phyloP scores from a whole-genome alignment of 2,113 vertebrate species.

The Rhagologus leucostigma region DNA sequence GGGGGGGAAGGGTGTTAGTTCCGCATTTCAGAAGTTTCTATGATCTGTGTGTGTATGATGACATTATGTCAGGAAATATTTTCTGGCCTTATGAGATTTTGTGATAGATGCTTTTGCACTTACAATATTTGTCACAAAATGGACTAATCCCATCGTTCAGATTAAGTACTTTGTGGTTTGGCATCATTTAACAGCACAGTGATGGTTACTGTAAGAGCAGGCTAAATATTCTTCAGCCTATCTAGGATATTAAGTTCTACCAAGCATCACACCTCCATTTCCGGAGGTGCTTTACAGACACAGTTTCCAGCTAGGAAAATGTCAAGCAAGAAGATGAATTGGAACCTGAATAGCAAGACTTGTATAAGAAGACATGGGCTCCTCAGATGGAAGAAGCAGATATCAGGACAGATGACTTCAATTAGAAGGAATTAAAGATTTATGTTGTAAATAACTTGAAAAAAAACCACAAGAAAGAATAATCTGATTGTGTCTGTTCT shows the following conservation, averaged over 20 bases:
- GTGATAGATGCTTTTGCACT: background rate
- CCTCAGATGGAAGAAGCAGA: background rate
- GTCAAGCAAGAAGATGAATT: background rate
- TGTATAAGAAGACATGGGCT: background rate
- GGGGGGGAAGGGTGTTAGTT: background rate
- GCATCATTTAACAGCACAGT: background rate
- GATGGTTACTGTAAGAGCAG: background rate
- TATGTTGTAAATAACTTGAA: background rate
- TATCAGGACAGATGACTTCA: background rate
- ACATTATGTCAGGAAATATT: background rate
- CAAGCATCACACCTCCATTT: constrained; percentile 2
- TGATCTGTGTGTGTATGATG: background rate
- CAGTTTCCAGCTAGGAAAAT: background rate
- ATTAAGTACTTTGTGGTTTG: background rate
- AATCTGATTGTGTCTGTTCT: background rate
- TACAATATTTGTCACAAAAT: background rate
- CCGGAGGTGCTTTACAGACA: background rate
- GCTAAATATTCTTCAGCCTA: background rate
- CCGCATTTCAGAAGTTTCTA: background rate
- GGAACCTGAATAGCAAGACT: background rate
- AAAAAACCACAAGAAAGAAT: background rate
- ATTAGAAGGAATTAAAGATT: background rate
- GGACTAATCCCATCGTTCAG: background rate
- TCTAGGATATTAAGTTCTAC: constrained; percentile 5
- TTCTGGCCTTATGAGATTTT: background rate